phyloP scores from a whole-genome alignment of 2,113 vertebrate genomes.

The Heterocephalus glaber region DNA sequence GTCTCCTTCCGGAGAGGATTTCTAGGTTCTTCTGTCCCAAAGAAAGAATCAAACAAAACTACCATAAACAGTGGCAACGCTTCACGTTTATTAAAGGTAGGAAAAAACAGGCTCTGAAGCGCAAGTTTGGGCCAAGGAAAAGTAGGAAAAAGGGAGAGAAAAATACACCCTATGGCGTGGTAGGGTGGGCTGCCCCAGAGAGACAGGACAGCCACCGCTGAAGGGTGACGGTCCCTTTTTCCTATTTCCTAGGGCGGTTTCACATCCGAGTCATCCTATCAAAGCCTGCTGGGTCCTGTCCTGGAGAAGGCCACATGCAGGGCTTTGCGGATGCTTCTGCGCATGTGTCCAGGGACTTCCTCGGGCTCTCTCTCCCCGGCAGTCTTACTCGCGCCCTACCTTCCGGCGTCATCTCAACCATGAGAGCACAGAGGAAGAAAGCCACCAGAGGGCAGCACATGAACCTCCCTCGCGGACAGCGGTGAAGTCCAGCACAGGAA shows the following conservation, averaged over 20 bases:
- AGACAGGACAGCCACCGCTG: not conserved
- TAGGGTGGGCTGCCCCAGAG: not conserved
- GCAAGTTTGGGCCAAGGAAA: not conserved
- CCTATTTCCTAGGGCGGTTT: not conserved
- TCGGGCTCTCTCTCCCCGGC: not conserved
- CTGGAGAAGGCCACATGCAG: not conserved
- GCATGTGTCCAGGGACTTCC: not conserved
- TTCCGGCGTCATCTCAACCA: not conserved
- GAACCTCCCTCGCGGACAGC: not conserved
- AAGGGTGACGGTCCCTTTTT: not conserved
- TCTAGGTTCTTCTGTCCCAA: not conserved
- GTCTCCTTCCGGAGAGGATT: not conserved
- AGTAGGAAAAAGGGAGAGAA: not conserved
- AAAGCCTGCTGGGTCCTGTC: too few species aligned
- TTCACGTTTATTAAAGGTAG: too few species aligned
- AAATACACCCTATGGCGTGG: not conserved
- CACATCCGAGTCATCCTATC: not conserved
- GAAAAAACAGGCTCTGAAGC: not conserved
- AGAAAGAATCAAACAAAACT: not conserved
- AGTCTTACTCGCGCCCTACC: not conserved
- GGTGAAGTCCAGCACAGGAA: not conserved
- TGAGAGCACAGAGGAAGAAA: not conserved
- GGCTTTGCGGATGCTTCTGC: not conserved
- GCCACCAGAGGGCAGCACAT: not conserved
- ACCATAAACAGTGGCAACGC: not conserved